Conservation (phyloP, 2,113 vertebrate genomes). For the Piprites chloris region DNA sequence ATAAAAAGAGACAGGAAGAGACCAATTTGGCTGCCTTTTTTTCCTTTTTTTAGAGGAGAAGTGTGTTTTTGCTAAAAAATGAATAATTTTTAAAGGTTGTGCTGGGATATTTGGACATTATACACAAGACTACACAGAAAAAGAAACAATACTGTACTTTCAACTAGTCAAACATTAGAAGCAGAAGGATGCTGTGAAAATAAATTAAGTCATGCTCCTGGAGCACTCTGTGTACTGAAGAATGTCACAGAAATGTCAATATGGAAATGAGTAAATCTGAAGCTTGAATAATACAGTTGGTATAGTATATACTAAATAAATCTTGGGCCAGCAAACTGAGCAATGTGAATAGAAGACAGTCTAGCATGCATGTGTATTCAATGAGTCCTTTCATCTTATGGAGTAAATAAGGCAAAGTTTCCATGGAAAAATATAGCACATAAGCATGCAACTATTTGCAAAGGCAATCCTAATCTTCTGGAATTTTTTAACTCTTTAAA, state of each 20-base stretch:
- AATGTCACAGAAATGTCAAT: not conserved
- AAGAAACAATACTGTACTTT: not conserved
- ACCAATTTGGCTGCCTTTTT: not conserved
- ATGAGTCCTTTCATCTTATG: not conserved
- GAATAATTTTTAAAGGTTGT: not conserved
- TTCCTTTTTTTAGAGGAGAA: not conserved
- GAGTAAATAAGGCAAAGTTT: not conserved
- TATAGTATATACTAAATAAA: not conserved
- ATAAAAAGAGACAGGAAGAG: not conserved
- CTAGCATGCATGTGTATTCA: not conserved
- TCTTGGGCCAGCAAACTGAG: not conserved
- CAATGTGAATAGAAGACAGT: not conserved
- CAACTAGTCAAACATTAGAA: not conserved
- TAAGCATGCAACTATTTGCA: not conserved
- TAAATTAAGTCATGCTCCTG: not conserved
- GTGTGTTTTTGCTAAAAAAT: not conserved
- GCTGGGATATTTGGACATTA: not conserved
- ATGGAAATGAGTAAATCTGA: not conserved
- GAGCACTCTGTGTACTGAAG: not conserved
- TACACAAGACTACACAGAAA: not conserved
- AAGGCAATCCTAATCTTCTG: not conserved
- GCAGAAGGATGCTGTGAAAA: not conserved
- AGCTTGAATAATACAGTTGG: not conserved
- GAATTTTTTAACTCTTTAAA: not conserved
- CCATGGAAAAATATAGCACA: not conserved